Conservation (phyloP, 2,888 invertebrate genomes). For the Euzetes globulus region DNA sequence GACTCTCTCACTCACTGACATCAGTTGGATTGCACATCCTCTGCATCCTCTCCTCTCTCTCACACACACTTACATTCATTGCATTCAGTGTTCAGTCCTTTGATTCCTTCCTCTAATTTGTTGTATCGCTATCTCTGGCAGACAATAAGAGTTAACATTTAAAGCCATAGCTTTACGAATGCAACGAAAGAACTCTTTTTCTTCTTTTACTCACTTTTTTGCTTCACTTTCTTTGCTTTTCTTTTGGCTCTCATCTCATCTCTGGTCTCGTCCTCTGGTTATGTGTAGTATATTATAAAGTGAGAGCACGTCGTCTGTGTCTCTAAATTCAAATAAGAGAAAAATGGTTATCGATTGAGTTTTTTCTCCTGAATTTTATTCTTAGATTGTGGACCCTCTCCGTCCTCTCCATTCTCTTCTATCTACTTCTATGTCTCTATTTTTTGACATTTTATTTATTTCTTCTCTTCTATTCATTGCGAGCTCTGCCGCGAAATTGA, state of each 20-base stretch:
- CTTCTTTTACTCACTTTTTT: not conserved
- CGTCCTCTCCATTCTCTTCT: not conserved
- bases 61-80: not conserved
- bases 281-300: not conserved
- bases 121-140: conserved; percentile 15
- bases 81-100: not conserved
- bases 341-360: not conserved
- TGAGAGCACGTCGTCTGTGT: not conserved
- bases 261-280: not conserved
- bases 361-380: not conserved
- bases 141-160: conserved; percentile 10
- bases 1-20: not conserved
- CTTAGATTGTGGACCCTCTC: not conserved
- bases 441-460: conserved; percentile 20
- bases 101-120: conserved; percentile 9
- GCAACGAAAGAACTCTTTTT: not conserved
- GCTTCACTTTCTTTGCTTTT: no score
- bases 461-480: not conserved
- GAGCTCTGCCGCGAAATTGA: no score
- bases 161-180: not conserved
- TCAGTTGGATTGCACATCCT: not conserved
- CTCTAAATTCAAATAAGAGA: conserved; percentile 19
- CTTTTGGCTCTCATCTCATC: not conserved
- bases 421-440: not conserved
- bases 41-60: not conserved